Percentiles rank a stretch among this genome's conserved stretches.
Conservation (phyloP, 92 coral and sea anemone species). For the Zoanthus gigantus region DNA sequence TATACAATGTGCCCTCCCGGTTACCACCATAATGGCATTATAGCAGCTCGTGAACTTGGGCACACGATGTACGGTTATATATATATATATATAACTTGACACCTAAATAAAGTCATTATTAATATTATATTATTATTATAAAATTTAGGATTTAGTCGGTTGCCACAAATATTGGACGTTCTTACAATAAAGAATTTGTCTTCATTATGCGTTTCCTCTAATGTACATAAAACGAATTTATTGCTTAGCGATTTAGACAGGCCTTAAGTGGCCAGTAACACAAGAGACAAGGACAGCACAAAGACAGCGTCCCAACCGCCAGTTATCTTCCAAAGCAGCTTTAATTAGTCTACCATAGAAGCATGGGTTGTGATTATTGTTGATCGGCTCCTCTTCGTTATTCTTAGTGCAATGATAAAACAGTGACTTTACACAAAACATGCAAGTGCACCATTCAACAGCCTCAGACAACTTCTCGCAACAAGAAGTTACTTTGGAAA, state of each 20-base stretch:
- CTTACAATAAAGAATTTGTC: no score
- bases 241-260: not conserved
- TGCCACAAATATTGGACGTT: no score
- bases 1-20: no score
- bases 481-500: not conserved
- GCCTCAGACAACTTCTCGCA: not conserved
- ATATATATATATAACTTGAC: no score
- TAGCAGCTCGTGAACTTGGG: no score
- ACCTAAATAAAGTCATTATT: no score
- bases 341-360: conserved; percentile 41
- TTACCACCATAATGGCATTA: no score
- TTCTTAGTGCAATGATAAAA: conserved; percentile 54
- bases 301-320: conserved; percentile 30
- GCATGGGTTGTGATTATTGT: conserved; percentile 23
- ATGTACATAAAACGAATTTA: no score
- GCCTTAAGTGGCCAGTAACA: conserved; percentile 40
- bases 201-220: no score
- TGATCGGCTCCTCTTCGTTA: not conserved
- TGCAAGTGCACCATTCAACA: conserved; percentile 54
- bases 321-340: conserved; percentile 49
- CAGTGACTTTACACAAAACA: conserved; percentile 57
- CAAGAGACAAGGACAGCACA: conserved; percentile 46
- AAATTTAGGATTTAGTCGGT: no score
- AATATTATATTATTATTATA: no score
- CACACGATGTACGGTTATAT: no score